phyloP scores from a whole-genome alignment of 2,888 invertebrate genomes.

The Acanthosoma haemorrhoidale region DNA sequence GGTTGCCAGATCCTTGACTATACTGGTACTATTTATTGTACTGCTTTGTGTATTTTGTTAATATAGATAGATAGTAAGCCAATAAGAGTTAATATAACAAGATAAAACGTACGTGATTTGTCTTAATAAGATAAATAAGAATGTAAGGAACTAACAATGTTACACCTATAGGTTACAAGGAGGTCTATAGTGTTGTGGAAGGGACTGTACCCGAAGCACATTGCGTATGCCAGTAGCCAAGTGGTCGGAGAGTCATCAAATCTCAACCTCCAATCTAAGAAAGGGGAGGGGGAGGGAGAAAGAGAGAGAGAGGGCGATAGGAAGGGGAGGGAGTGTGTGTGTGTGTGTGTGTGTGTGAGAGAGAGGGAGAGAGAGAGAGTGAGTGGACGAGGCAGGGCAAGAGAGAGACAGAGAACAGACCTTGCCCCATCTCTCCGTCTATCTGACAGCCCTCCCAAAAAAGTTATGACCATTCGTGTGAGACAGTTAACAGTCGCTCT shows the following conservation, averaged over 20 bases:
- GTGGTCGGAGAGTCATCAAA: slow-evolving; percentile 30
- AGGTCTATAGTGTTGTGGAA: background rate
- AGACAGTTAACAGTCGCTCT: slow-evolving; percentile 23
- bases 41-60: too few species aligned
- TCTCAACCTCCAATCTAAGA: slow-evolving; percentile 27
- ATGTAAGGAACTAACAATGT: too few species aligned
- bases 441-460: slow-evolving; percentile 23
- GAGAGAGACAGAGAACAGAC: background rate
- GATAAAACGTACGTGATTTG: too few species aligned
- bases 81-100: too few species aligned
- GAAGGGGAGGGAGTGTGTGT: background rate
- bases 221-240: slow-evolving; percentile 34
- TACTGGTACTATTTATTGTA: too few species aligned
- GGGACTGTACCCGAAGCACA: slow-evolving; percentile 26
- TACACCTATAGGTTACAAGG: too few species aligned
- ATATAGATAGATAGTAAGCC: too few species aligned
- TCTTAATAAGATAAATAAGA: too few species aligned
- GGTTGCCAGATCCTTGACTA: too few species aligned
- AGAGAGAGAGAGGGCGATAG: background rate
- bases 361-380: background rate
- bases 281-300: background rate
- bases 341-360: background rate
- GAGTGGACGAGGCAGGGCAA: background rate
- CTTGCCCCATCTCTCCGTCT: background rate
- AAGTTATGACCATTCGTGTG: slow-evolving; percentile 20